These are phyloP conservation scores for Conger conger DNA, from an alignment of 2,113 vertebrate species.

Conservation along the genomic window DNA sequence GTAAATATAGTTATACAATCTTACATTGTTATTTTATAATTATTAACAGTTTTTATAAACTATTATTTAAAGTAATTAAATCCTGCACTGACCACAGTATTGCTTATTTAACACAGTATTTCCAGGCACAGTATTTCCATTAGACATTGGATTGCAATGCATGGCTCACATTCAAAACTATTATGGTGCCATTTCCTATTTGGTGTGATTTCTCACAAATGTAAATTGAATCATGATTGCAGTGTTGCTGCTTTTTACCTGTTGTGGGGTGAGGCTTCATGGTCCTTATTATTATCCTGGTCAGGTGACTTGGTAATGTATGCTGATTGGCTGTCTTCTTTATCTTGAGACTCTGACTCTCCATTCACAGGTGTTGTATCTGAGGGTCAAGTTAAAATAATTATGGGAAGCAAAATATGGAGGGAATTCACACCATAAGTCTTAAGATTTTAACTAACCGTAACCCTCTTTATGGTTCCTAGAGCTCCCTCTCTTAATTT, in stretches of 20 bases:
- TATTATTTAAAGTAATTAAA: too few relatives aligned
- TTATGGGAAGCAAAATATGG: background rate
- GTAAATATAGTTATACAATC: background rate
- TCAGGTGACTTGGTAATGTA: constrained; percentile 56
- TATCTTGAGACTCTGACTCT: constrained; percentile 76
- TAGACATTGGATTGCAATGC: too few relatives aligned
- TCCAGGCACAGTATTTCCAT: too few relatives aligned
- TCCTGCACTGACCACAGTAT: background rate
- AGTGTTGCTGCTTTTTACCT: constrained; percentile 49
- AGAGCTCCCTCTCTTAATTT: too few relatives aligned
- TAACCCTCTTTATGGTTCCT: background rate
- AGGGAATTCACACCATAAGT: too few relatives aligned
- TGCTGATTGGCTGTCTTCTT: constrained; percentile 53
- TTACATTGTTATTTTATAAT: too few relatives aligned
- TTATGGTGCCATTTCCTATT: background rate
- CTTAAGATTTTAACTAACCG: background rate
- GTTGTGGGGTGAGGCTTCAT: constrained; percentile 55
- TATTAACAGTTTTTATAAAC: too few relatives aligned
- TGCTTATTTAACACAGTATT: background rate
- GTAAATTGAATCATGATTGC: background rate
- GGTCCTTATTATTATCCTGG: constrained; percentile 44
- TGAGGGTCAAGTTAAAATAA: constrained; percentile 35
- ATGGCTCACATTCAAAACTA: background rate
- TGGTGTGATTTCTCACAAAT: background rate
- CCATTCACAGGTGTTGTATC: constrained; percentile 83